Evolutionary conservation across 2,888 invertebrate genomes (phyloP).

Genomic region (Thereva nobilitata): DNA sequence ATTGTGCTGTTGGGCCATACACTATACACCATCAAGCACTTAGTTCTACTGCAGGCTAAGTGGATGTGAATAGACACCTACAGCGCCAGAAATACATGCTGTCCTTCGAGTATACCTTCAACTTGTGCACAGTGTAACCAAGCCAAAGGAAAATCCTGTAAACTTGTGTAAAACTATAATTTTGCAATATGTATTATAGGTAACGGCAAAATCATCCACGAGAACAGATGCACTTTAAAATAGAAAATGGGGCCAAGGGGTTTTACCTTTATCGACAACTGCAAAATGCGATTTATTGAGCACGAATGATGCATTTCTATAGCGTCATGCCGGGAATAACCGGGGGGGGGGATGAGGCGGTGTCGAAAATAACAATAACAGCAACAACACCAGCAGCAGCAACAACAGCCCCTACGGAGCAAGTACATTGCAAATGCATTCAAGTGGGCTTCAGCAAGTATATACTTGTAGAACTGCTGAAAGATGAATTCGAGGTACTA

Average conservation of each 20-base stretch:
- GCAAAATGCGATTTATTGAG: conserved; percentile 33
- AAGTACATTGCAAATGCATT: too few relatives aligned
- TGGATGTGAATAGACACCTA: conserved; percentile 30
- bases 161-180: conserved; percentile 18
- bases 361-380: too few relatives aligned
- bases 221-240: conserved; percentile 32
- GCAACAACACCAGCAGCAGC: too few relatives aligned
- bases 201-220: conserved; percentile 30
- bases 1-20: conserved; percentile 18
- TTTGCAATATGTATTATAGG: conserved; percentile 10
- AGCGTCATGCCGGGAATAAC: too few relatives aligned
- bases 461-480: too few relatives aligned
- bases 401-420: too few relatives aligned
- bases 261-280: conserved; percentile 29
- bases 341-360: too few relatives aligned
- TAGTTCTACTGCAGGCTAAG: conserved; percentile 27
- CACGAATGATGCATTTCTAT: conserved; percentile 23
- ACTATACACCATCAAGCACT: conserved; percentile 26
- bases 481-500: too few relatives aligned
- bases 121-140: too few relatives aligned
- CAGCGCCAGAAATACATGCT: conserved; percentile 21
- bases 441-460: too few relatives aligned
- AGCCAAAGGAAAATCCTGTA: not conserved
- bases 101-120: conserved; percentile 2
- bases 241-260: conserved; percentile 32